Evolutionary conservation across 2,113 vertebrate species (phyloP), one percentile per base, ranked within the genome.

Genomic region (Coracopsis vasa): DNA sequence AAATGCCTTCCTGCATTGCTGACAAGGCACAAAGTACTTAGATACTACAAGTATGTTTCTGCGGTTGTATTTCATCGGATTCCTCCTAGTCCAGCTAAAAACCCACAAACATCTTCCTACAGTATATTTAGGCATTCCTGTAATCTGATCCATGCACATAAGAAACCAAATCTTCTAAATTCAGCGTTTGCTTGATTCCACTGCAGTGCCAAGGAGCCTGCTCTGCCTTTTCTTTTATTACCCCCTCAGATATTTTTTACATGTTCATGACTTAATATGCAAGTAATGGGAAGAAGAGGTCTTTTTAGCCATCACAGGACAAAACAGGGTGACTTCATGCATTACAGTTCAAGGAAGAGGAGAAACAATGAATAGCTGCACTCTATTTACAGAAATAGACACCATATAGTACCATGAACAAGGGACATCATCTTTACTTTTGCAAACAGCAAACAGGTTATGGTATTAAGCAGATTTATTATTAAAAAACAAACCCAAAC

Each of bases 121-220:
- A 69, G 66, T 74, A 75, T 77, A 91, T 93, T 95, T 81, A 94
- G 73, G 66, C 62, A 81, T 28, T 91, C 78, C 31, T 82, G 88
- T 81, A 94, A 94, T 29, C 42, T n/a, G 80, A 92, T 45, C 73
- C 47, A 12, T 15, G 27, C 29, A 48, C 47, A 54, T 1, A 11
- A 56, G 37, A 56, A 23, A 29, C 64, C 41, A 20, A 37, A 44
- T 18, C n/a, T 84, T 60, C 45, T 21, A 80, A 70, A 41, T 73
- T 72, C 15, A 78, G 15, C 64, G 83, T 93, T 69, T 70, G 19
- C 48, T 88, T 47, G 29, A 81, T 67, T 94, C 39, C 45, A 84
- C 51, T 37, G 42, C 44, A 87, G 47, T 16, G 42, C 29, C 47
- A 80, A 80, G 42, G 9, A 88, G 37, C 13, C 21, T 33, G 4